Conservation (phyloP, 53 echinoderm and acorn worm species). For the Crossaster papposus region DNA sequence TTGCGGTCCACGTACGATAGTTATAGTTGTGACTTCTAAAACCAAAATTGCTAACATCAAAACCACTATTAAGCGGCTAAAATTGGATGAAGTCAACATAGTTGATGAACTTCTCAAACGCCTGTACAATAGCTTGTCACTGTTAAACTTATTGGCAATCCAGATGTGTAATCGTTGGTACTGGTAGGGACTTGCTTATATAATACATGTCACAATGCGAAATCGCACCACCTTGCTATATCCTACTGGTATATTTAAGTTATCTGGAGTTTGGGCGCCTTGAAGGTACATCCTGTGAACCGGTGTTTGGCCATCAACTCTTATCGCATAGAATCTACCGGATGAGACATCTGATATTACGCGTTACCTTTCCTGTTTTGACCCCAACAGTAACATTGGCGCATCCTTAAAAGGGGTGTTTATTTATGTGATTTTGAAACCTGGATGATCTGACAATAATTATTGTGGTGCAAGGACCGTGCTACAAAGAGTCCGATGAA, state of each 20-base stretch:
- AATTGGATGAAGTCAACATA: neutral
- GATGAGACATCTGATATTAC: neutral
- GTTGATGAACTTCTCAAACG: neutral
- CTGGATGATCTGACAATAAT: neutral
- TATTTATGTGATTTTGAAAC: neutral
- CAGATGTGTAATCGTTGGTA: neutral
- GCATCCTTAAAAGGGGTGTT: neutral
- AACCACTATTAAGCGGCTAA: neutral
- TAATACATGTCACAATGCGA: neutral
- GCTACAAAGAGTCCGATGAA: neutral
- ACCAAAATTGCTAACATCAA: neutral
- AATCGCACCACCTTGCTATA: neutral
- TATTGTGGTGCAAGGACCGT: neutral
- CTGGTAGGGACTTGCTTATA: neutral
- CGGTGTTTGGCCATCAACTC: neutral
- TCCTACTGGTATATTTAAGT: neutral
- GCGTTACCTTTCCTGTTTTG: neutral
- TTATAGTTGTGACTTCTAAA: constrained; percentile 9
- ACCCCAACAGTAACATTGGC: neutral
- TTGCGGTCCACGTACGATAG: constrained; percentile 33
- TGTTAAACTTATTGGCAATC: too few species aligned
- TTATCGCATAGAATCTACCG: neutral
- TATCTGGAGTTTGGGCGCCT: neutral
- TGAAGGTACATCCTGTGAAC: neutral
- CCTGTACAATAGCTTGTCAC: too few species aligned